A percentile compares a stretch with the other conserved stretches of the same genome.
phyloP scores from a whole-genome alignment of 2,113 vertebrate species.

The Dipodomys spectabilis region DNA sequence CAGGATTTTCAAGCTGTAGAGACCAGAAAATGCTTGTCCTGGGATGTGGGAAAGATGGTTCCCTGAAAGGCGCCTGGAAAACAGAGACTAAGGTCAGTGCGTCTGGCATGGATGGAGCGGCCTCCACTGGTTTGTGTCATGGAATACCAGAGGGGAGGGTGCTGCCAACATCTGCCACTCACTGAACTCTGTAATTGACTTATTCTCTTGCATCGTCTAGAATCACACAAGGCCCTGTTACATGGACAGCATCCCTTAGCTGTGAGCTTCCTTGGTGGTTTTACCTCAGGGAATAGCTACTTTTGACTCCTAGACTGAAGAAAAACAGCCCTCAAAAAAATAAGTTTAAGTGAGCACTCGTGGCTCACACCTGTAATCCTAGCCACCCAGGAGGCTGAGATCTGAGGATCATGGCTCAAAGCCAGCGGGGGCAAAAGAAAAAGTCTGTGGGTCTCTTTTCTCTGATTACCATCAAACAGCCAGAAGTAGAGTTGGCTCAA shows the following conservation, averaged over 20 bases:
- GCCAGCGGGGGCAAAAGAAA: not conserved
- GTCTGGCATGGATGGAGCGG: not conserved
- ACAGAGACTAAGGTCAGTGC: constrained; percentile 62
- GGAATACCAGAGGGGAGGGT: accelerated
- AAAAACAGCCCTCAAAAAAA: too few relatives aligned
- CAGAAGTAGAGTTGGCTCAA: too few relatives aligned
- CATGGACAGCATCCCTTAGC: not conserved
- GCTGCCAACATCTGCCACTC: accelerated
- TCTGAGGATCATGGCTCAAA: not conserved
- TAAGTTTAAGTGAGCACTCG: too few relatives aligned
- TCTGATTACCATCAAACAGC: too few relatives aligned
- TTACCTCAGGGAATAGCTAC: too few relatives aligned
- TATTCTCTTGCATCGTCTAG: not conserved
- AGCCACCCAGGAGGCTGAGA: not conserved
- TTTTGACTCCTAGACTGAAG: too few relatives aligned
- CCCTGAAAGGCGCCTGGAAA: constrained; percentile 94
- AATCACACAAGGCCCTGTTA: not conserved
- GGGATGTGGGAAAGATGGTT: constrained; percentile 95
- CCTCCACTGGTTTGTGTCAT: too few relatives aligned
- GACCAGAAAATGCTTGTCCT: constrained; percentile 91
- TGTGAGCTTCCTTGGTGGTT: too few relatives aligned
- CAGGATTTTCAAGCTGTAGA: constrained; percentile 96
- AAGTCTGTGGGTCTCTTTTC: too few relatives aligned
- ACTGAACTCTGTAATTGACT: not conserved
- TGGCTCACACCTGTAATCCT: not conserved